phyloP scores from a whole-genome alignment of 92 coral and sea anemone species.

The Palythoa grandiflora region DNA sequence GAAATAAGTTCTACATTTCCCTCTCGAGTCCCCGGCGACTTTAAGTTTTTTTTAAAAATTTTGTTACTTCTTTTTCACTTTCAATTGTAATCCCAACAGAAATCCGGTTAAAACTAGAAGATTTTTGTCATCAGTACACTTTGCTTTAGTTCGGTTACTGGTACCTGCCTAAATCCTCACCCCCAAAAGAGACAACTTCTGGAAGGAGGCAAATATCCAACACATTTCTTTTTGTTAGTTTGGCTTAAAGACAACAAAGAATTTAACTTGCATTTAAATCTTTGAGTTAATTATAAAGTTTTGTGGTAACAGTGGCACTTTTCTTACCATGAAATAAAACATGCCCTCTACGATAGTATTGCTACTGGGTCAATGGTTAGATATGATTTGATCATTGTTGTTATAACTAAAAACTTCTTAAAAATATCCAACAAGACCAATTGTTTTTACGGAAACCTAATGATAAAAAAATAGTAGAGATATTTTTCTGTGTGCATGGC shows the following conservation, averaged over 20 bases:
- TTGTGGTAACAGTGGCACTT: too few relatives aligned
- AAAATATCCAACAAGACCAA: background rate
- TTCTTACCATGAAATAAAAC: too few relatives aligned
- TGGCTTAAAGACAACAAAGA: background rate
- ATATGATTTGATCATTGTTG: constrained; percentile 14
- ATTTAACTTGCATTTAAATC: background rate
- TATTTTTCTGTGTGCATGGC: too few relatives aligned
- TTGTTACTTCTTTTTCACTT: too few relatives aligned
- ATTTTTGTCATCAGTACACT: background rate
- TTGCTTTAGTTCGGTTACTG: background rate
- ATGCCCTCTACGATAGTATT: too few relatives aligned
- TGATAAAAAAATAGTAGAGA: background rate
- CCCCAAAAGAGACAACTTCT: background rate
- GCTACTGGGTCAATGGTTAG: too few relatives aligned
- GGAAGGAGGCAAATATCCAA: background rate
- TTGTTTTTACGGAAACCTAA: too few relatives aligned
- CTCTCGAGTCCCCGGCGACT: too few relatives aligned
- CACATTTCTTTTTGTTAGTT: background rate
- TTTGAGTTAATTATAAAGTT: background rate
- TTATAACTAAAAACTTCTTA: background rate
- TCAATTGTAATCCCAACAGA: background rate
- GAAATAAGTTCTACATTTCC: too few relatives aligned
- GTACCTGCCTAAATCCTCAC: background rate
- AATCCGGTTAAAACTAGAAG: background rate
- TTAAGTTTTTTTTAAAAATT: too few relatives aligned